Base-by-base conservation (phyloP, 37 sponge, comb jelly and placozoan species). In the Mnemiopsis leidyi region DNA sequence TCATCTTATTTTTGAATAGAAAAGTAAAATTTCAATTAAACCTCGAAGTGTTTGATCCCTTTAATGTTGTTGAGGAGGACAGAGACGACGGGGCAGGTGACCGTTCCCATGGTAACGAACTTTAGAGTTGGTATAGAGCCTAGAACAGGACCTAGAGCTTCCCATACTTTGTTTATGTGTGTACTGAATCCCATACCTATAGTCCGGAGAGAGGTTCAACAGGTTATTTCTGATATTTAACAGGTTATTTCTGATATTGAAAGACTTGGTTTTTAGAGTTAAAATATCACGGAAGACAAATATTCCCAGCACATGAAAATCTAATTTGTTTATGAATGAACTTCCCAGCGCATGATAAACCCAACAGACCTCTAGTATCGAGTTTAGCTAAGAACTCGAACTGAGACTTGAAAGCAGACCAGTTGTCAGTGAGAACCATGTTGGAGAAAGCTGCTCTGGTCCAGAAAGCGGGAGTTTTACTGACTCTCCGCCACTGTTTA, bases 61-160 rank as follows among this genome's bases (percentile, higher is more conserved):
- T 77, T 77, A 36, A 77, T 77, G 32, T 32, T 32, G 36, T 77
- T 77, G 79, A 77, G 79, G 20, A 77, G 79, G 33, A 34, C 36
- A 18, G 79, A 28, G 35, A 32, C 18, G 33, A 77, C 79, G 33
- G 79, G 79, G 18, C 35, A 1, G 18, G 79, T 77, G 0, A 77
- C 79, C 18, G 32, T 20, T 1, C 79, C 79, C 20, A 77, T 33
- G 35, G 32, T 77, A 3, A 77, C 33, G 35, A 77, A 77, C 36
- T 77, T 77, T 21, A 77, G 79, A 32, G 79, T 77, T 26, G 79
- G 36, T 34, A 77, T 77, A 1, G 79, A 77, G 79, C 79, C 79
- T 21, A 77, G 79, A 3, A 77, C 35, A 20, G 79, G 79, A 7
- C 36, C 79, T 16, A 77, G 36, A 16, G 79, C 33, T 34, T 77